Evolutionary conservation across 1,140 invertebrate species (phyloP).

Genomic region (Cataglyphis hispanica): DNA sequence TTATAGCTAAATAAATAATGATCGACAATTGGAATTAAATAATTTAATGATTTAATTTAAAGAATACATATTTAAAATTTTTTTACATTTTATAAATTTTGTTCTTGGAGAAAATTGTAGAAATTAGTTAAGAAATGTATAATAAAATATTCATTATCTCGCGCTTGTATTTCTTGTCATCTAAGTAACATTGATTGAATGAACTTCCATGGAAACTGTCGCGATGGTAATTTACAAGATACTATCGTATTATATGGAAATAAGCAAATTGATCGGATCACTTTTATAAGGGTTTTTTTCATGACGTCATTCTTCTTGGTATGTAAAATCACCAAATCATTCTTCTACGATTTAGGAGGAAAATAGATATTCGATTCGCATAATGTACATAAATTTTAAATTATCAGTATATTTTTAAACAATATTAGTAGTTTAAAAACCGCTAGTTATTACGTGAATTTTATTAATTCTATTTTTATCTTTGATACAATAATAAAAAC

Average conservation of each 20-base stretch:
- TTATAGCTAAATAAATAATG: conserved; percentile 7
- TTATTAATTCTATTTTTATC: conserved; percentile 9
- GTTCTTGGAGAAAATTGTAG: background rate
- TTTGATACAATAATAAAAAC: background rate
- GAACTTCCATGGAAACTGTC: conserved; percentile 5
- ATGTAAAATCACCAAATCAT: conserved; percentile 3
- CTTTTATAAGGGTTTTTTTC: conserved; percentile 29
- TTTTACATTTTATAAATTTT: background rate
- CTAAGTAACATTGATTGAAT: background rate
- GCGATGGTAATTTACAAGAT: conserved; percentile 8
- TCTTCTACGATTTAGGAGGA: background rate
- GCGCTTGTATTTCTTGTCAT: background rate
- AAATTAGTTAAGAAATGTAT: background rate
- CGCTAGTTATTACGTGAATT: background rate
- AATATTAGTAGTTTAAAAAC: background rate
- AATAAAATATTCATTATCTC: conserved; percentile 7
- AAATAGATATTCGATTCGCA: background rate
- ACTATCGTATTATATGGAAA: background rate
- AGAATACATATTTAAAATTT: background rate
- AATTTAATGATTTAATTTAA: background rate
- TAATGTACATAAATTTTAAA: background rate
- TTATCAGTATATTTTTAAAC: background rate
- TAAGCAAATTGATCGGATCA: conserved; percentile 25
- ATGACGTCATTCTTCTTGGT: conserved; percentile 44
- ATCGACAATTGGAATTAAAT: background rate